Conservation (phyloP, 2,888 invertebrate genomes). For the Oligia fasciuncula region DNA sequence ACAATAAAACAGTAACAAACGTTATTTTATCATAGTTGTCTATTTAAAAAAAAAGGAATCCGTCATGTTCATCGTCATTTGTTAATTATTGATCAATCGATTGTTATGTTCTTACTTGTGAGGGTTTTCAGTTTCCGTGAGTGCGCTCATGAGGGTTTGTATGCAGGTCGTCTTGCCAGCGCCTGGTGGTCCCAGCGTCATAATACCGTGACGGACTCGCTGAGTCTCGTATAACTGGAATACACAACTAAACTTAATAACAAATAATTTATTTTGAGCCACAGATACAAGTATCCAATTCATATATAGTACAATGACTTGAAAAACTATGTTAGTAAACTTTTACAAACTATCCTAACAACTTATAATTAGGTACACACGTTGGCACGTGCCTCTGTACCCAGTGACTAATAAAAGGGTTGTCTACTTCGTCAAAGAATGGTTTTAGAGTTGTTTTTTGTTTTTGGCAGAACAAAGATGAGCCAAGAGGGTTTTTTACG, state of each 20-base stretch:
- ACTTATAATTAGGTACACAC: neutral
- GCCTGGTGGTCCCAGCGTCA: slow-evolving; percentile 98
- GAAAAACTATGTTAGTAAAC: neutral
- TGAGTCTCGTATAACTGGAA: slow-evolving; percentile 97
- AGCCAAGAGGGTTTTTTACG: neutral
- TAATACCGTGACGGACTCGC: slow-evolving; percentile 98
- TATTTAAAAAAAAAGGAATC: neutral
- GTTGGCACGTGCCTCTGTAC: neutral
- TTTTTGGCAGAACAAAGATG: neutral
- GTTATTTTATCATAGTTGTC: neutral
- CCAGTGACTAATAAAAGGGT: neutral
- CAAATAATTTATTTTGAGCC: neutral
- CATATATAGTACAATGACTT: neutral
- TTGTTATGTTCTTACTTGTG: slow-evolving; percentile 91
- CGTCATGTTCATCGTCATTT: neutral
- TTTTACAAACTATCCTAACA: neutral
- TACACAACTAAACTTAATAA: neutral
- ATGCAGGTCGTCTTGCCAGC: slow-evolving; percentile 98
- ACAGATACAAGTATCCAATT: neutral
- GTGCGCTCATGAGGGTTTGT: slow-evolving; percentile 96
- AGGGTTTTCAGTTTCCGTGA: slow-evolving; percentile 95
- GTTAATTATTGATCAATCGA: neutral
- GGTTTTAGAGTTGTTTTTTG: neutral
- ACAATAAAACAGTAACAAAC: neutral
- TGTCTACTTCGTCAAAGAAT: neutral